Evolutionary conservation across 2,888 invertebrate genomes (phyloP).

Genomic region (Atrina japonica): DNA sequence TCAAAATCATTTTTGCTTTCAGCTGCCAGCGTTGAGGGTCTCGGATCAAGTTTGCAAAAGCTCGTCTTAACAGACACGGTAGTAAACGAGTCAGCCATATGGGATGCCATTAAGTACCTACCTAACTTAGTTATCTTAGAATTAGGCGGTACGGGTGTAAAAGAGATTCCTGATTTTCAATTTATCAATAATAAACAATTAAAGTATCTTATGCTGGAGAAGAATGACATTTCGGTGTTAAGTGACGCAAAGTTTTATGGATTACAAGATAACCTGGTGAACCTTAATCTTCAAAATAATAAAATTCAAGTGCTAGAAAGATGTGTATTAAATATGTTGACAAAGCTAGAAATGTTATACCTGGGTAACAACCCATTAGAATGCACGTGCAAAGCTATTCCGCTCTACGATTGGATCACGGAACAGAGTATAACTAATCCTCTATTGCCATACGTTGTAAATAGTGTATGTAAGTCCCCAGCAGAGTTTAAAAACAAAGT

Average conservation of each 20-base stretch:
- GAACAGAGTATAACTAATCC: slow-evolving; percentile 25
- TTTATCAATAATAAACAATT: slow-evolving; percentile 61
- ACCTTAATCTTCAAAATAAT: slow-evolving; percentile 58
- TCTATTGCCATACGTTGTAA: slow-evolving; percentile 34
- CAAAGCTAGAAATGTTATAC: slow-evolving; percentile 76
- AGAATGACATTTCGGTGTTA: slow-evolving; percentile 57
- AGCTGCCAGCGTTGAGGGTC: slow-evolving; percentile 54
- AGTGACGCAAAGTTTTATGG: slow-evolving; percentile 65
- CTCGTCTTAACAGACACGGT: slow-evolving; percentile 73
- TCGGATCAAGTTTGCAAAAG: slow-evolving; percentile 77
- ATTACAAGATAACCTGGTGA: slow-evolving; percentile 55
- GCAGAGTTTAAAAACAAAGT: slow-evolving; percentile 23
- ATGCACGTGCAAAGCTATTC: slow-evolving; percentile 91
- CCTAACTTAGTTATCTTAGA: slow-evolving; percentile 30
- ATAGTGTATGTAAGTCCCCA: slow-evolving; percentile 45
- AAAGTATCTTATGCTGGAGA: slow-evolving; percentile 55
- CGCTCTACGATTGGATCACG: slow-evolving; percentile 85
- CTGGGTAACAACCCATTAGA: slow-evolving; percentile 90
- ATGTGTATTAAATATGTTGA: slow-evolving; percentile 66
- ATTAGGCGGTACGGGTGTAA: slow-evolving; percentile 45
- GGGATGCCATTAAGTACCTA: slow-evolving; percentile 27
- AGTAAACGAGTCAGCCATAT: slow-evolving; percentile 46
- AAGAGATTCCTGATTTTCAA: slow-evolving; percentile 60
- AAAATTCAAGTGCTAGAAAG: slow-evolving; percentile 54
- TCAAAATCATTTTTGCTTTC: slow-evolving; percentile 15